These are phyloP conservation scores for Trissoscelio sp. DNA, from an alignment of 2,888 invertebrate genomes.

Conservation along the genomic window DNA sequence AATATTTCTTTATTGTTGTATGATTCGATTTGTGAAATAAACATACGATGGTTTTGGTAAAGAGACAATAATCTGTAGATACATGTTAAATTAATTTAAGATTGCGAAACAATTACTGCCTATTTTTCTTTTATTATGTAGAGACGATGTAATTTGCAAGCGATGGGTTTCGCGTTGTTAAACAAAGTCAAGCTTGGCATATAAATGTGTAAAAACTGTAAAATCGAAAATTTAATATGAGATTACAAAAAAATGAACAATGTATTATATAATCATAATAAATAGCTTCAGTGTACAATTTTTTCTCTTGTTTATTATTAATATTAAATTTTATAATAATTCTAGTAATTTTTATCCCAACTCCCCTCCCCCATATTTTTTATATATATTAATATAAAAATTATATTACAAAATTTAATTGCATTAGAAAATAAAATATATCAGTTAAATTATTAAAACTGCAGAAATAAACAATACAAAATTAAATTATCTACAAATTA, in stretches of 20 bases:
- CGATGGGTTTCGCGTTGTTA: conserved; percentile 38
- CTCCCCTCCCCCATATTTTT: no score
- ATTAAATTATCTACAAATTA: no score
- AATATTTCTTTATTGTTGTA: conserved; percentile 44
- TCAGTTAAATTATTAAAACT: no score
- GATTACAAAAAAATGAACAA: conserved; percentile 54
- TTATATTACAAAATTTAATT: no score
- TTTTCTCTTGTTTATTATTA: no score
- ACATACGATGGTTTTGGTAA: conserved; percentile 62
- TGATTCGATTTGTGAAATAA: conserved; percentile 49
- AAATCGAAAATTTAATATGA: conserved; percentile 59
- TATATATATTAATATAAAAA: no score
- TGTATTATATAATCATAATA: conserved; percentile 64
- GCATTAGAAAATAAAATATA: no score
- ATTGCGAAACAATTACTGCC: conserved; percentile 55
- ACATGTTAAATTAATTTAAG: conserved; percentile 54
- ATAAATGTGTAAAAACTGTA: conserved; percentile 55
- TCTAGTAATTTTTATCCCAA: no score
- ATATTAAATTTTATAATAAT: no score
- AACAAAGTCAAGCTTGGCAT: conserved; percentile 34
- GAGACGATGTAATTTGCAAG: conserved; percentile 14
- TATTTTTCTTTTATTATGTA: conserved; percentile 42
- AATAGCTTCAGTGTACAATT: conserved; percentile 57
- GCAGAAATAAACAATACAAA: no score
- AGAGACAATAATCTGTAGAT: conserved; percentile 68